Conservation (phyloP, 2,797 vertebrate genomes). For the Spinibarbus caldwelli region DNA sequence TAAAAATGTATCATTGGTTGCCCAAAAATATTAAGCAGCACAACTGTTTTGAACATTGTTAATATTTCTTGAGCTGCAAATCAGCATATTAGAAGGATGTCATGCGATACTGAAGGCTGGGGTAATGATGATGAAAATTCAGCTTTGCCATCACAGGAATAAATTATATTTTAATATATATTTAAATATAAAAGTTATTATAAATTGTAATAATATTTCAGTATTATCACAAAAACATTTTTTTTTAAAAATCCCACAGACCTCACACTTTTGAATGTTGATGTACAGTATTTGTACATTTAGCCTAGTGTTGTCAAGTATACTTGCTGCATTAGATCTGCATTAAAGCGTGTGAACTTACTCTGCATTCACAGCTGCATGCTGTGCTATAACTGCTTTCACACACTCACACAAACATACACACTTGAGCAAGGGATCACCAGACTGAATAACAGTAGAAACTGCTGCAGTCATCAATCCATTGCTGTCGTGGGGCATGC, state of each 20-base stretch:
- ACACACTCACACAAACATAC: not conserved
- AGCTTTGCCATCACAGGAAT: not conserved
- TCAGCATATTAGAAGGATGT: not conserved
- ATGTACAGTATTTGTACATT: too few relatives aligned
- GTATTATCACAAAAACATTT: not conserved
- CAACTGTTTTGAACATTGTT: not conserved
- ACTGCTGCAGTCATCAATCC: slow-evolving; percentile 46
- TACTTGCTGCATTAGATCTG: not conserved
- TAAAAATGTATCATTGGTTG: not conserved
- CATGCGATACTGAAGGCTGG: not conserved
- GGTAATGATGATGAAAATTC: not conserved
- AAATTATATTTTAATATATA: not conserved
- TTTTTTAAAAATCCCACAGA: not conserved
- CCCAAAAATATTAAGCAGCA: not conserved
- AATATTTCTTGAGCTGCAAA: not conserved
- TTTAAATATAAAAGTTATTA: not conserved
- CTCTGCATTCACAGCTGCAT: not conserved
- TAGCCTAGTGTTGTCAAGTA: not conserved
- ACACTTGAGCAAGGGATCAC: slow-evolving; percentile 1
- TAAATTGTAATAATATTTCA: not conserved
- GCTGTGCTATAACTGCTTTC: not conserved
- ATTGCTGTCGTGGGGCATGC: not conserved
- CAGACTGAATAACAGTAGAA: not conserved
- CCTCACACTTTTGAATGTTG: not conserved
- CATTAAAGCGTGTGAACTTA: not conserved